Conservation (phyloP, 2,888 invertebrate genomes). For the Dynastes maya region DNA sequence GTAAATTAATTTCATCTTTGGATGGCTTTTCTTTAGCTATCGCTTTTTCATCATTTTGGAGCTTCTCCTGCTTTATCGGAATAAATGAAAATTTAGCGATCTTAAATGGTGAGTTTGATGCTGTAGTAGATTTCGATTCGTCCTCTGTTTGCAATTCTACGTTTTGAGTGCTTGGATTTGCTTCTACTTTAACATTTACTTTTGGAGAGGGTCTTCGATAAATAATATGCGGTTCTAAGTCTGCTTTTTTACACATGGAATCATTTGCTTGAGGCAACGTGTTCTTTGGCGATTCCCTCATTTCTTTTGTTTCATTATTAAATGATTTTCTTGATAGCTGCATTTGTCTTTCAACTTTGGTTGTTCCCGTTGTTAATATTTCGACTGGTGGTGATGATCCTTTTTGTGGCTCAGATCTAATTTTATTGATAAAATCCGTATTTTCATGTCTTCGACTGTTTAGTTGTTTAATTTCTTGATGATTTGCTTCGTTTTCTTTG, state of each 20-base stretch:
- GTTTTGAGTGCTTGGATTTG: background rate
- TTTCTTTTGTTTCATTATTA: background rate
- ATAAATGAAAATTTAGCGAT: conserved; percentile 14
- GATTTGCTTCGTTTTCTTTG: too few species aligned
- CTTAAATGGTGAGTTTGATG: conserved; percentile 1
- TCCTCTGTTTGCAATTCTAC: background rate
- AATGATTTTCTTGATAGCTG: too few species aligned
- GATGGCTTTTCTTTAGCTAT: background rate
- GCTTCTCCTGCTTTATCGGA: background rate
- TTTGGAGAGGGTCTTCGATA: background rate
- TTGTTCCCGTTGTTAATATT: too few species aligned
- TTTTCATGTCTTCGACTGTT: too few species aligned
- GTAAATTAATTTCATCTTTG: background rate
- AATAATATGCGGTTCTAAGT: background rate
- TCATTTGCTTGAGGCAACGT: background rate
- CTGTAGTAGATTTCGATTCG: background rate
- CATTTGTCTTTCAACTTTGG: background rate
- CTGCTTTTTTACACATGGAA: background rate
- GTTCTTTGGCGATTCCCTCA: background rate
- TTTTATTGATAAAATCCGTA: too few species aligned
- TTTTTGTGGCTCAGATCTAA: too few species aligned
- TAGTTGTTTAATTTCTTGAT: too few species aligned
- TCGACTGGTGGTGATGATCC: too few species aligned
- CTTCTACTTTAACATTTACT: background rate
- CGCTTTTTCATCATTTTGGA: background rate